Base-by-base conservation (phyloP, 1,140 invertebrate genomes). In the Caenorhabditis inopinata region DNA sequence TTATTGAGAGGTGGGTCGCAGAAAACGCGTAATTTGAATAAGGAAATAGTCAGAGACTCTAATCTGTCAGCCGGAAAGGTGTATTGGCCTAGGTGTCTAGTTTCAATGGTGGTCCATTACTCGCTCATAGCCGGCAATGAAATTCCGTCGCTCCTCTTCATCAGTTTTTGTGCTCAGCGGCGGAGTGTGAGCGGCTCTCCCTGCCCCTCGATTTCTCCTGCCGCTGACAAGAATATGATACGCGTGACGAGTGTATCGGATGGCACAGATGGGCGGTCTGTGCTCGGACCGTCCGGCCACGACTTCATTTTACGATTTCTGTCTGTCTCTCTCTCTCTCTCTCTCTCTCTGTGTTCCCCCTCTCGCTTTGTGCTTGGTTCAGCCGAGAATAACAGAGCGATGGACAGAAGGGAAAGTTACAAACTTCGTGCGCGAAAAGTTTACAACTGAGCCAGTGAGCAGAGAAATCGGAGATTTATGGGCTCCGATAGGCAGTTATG, bases 181-280 rank as follows among this genome's bases (percentile, higher is more conserved):
- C 14, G 38, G 38, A 42, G 53, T 62, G 53, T 32, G 27, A 62
- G 53, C 25, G 9, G n/a, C n/a, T n/a, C 23, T 14, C 3, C 14
- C n/a, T 12, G 29, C n/a, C 11, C 11, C n/a, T n/a, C n/a, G n/a
- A n/a, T n/a, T n/a, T n/a, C n/a, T n/a, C n/a, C n/a, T n/a, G n/a
- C n/a, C n/a, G n/a, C n/a, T n/a, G n/a, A 32, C 27, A 32, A 62
- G 35, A 62, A 62, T 62, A 62, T 62, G 53, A 62, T 62, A 62
- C 53, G 53, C 18, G 53, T 62, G 53, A 32, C 53, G 53, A 32
- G 53, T 62, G 53, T 62, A 62, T 62, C 53, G 35, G 53, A 62
- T 62, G 35, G 35, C 53, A 53, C 21, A 62, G 53, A 62, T 62
- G 53, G 53, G 53, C 53, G 53, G 53, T 23, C 2, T 12, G 49